Evolutionary conservation across 2,113 vertebrate genomes (phyloP), one percentile per base, ranked within the genome.

Genomic region (Hippocampus zosterae): DNA sequence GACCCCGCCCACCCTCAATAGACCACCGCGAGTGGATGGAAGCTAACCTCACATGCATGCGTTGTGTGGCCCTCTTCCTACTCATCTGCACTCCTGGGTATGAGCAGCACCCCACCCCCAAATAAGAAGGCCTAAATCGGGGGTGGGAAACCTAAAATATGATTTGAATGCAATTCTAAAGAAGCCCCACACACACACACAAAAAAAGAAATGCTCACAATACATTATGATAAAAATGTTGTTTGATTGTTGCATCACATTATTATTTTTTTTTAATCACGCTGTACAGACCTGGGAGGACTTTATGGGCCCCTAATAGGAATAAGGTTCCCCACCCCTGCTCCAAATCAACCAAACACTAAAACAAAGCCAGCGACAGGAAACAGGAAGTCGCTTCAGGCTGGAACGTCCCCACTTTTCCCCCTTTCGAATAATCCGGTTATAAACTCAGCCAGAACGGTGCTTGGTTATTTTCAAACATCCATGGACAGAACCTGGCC

Each of bases 11-110:
- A 44, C 63, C 79, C 81, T 85, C 81, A 74, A 84, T 88, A 89
- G 87, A 89, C 76, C 76, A 60, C 76, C 86, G 87, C 81, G 81
- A 89, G 85, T 88, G 86, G 88, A 91, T 87, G 81, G 88, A 89
- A 90, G 90, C 90, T 85, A 90, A 90, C 78, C 88, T 92, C 89
- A 89, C 87, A 85, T 92, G 92, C 92, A 93, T 93, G 92, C 87
- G 85, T 33, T 91, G 91, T 92, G 88, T 82, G 87, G 73, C 79
- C 82, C 82, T 88, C 87, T 88, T 80, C 85, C 83, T 87, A 90
- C 85, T 86, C 81, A 87, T 87, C 87, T 87, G 87, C 86, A 92
- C 88, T 90, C 92, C 92, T 92, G 91, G 91, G 88, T 92, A 92
- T 92, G 91, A 93, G 91, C 91, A 92, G 90, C 90, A 89, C 91